These are phyloP conservation scores for Dendrocincla tyrannina DNA, from an alignment of 2,797 vertebrate species.

Conservation along the genomic window DNA sequence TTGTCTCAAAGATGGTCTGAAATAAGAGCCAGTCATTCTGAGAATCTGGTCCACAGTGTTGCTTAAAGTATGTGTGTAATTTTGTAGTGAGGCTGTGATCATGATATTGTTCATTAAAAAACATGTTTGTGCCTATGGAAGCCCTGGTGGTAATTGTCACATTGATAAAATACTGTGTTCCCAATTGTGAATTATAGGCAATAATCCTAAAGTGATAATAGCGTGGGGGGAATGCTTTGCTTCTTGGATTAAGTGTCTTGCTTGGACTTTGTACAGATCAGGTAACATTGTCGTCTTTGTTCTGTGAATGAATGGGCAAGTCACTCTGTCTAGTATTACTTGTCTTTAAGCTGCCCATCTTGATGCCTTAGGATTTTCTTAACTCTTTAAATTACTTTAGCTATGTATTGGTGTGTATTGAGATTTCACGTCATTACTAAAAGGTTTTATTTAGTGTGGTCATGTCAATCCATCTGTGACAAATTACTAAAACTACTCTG, in stretches of 20 bases:
- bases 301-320: neutral
- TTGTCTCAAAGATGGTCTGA: neutral
- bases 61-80: neutral
- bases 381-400: neutral
- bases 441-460: neutral
- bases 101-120: neutral
- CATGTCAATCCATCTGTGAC: neutral
- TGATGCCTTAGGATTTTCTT: neutral
- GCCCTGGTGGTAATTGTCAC: neutral
- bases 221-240: neutral
- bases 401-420: neutral
- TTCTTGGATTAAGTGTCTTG: neutral
- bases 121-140: neutral
- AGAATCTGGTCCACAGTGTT: neutral
- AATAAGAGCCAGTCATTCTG: neutral
- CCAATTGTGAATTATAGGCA: neutral
- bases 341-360: neutral
- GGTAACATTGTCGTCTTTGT: neutral
- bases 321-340: neutral
- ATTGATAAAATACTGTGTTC: neutral
- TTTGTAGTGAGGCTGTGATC: neutral
- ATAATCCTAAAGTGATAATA: neutral
- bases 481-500: neutral
- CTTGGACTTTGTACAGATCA: neutral
- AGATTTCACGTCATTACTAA: neutral